phyloP scores from a whole-genome alignment of 2,888 invertebrate genomes.

The Phytoseiulus persimilis region DNA sequence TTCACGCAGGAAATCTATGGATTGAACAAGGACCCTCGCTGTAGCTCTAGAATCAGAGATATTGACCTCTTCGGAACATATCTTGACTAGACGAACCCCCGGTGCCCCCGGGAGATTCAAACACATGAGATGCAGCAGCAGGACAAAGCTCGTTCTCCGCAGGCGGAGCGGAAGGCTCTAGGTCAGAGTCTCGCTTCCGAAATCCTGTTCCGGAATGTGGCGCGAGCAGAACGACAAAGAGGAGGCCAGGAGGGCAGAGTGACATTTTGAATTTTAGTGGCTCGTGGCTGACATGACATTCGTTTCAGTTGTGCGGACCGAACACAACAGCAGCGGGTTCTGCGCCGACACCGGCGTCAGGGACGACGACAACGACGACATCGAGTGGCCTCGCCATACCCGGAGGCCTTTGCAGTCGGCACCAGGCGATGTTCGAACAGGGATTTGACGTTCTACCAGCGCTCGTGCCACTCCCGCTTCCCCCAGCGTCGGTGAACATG shows the following conservation, averaged over 20 bases:
- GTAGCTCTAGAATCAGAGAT: no score
- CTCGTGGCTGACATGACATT: constrained; percentile 9
- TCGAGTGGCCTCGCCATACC: not conserved
- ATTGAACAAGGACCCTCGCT: no score
- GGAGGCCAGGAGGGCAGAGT: not conserved
- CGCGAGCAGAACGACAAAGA: not conserved
- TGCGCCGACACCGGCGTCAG: not conserved
- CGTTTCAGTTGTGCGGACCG: not conserved
- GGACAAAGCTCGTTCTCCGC: not conserved
- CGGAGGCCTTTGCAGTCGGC: constrained; percentile 33
- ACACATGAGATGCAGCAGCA: not conserved
- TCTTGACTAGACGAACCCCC: not conserved
- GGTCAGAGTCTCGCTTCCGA: not conserved
- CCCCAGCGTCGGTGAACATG: not conserved
- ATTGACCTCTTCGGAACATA: no score
- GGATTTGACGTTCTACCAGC: constrained; percentile 21
- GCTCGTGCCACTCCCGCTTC: not conserved
- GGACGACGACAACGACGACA: not conserved
- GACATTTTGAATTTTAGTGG: constrained; percentile 5
- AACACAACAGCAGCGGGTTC: not conserved
- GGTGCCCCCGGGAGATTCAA: not conserved
- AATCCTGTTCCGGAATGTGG: not conserved
- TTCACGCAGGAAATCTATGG: no score
- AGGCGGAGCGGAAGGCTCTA: not conserved
- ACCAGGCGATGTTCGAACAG: constrained; percentile 35